Percentiles rank a stretch among this genome's conserved stretches.
Conservation (phyloP, 2,113 vertebrate genomes). For the Phylloscopus trochilus region DNA sequence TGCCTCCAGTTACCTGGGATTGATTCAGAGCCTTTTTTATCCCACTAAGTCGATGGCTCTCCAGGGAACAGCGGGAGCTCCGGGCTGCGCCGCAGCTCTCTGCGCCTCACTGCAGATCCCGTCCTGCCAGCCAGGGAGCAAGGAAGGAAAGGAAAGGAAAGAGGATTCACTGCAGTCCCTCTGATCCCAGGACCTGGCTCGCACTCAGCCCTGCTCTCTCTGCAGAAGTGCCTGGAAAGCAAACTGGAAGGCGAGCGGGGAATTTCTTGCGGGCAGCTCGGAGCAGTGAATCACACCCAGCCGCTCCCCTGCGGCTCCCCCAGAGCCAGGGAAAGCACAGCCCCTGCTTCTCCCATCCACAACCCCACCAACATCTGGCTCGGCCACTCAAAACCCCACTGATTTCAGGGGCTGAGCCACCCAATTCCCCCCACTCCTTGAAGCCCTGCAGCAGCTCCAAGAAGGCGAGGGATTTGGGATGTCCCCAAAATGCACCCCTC, state of each 20-base stretch:
- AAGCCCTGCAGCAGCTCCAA: background rate
- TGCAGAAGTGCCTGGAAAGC: slow-evolving; percentile 42
- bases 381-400: background rate
- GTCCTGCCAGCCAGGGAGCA: background rate
- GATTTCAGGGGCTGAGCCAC: background rate
- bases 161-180: slow-evolving; percentile 16
- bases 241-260: background rate
- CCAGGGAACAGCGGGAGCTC: background rate
- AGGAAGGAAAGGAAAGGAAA: background rate
- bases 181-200: background rate
- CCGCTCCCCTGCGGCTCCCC: background rate
- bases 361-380: background rate
- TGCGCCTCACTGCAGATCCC: background rate
- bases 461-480: too few relatives aligned
- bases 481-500: accelerated
- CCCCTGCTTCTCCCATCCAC: background rate
- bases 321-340: background rate
- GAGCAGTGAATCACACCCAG: background rate
- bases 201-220: background rate
- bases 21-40: background rate
- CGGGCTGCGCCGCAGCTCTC: background rate
- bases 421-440: background rate
- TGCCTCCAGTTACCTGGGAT: background rate
- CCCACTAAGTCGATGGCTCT: background rate
- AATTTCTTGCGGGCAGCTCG: background rate